These are phyloP conservation scores for Spea hammondii DNA, from an alignment of 2,797 vertebrate species.

Conservation along the genomic window DNA sequence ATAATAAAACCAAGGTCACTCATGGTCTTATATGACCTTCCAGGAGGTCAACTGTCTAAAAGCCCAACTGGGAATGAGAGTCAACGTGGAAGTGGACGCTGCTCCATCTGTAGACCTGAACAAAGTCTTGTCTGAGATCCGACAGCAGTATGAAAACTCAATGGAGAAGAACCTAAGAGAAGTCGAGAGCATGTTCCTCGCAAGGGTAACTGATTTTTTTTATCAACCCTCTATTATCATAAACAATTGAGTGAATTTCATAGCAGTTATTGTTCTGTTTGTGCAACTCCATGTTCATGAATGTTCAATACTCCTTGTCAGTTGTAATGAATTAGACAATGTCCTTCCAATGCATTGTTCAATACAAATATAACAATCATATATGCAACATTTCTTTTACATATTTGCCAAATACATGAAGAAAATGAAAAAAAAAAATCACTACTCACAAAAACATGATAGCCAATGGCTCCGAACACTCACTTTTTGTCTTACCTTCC, in stretches of 20 bases:
- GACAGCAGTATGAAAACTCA: conserved; percentile 63
- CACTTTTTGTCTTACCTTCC: no score
- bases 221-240: no score
- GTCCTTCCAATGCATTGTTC: no score
- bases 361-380: no score
- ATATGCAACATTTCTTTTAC: no score
- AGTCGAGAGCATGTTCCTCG: conserved; percentile 60
- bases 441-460: no score
- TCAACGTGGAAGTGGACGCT: conserved; percentile 61
- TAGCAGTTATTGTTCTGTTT: background rate
- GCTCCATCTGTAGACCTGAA: conserved; percentile 61
- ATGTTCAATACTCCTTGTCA: background rate
- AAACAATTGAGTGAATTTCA: no score
- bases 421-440: no score
- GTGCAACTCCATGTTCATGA: background rate
- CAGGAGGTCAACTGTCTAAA: conserved; percentile 62
- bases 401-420: no score
- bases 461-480: no score
- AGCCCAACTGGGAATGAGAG: conserved; percentile 61
- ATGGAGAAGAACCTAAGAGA: conserved; percentile 65
- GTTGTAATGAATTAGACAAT: no score
- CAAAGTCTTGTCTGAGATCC: conserved; percentile 60
- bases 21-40: background rate
- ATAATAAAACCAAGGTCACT: no score
- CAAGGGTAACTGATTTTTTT: conserved; percentile 19